phyloP scores from a whole-genome alignment of 2,888 invertebrate genomes.

The Ophion ventricosus region DNA sequence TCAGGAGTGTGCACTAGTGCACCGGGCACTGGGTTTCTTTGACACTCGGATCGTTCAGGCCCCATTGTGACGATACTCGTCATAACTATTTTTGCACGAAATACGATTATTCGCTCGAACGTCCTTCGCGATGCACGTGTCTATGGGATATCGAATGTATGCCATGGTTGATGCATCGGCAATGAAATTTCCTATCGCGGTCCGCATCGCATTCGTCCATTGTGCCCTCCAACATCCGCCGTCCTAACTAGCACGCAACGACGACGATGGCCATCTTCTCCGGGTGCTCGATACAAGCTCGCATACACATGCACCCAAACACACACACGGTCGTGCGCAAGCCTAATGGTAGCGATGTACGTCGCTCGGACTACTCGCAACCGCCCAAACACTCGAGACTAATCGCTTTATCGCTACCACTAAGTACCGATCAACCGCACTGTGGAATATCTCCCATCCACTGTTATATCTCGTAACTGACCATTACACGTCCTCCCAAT shows the following conservation, averaged over 20 bases:
- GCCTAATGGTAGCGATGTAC: conserved; percentile 42
- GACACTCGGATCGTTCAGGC: conserved; percentile 44
- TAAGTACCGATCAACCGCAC: conserved; percentile 58
- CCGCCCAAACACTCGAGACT: conserved; percentile 60
- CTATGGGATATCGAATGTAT: conserved; percentile 26
- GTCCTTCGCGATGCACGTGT: conserved; percentile 6
- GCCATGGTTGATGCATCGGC: conserved; percentile 44
- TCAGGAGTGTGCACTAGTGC: no score
- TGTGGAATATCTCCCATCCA: conserved; percentile 55
- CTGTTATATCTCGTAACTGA: conserved; percentile 38
- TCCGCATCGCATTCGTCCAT: conserved; percentile 20
- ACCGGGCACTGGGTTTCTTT: no score
- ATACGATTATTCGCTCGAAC: conserved; percentile 51
- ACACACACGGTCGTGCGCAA: no score
- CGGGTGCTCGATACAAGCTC: not conserved
- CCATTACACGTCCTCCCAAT: conserved; percentile 45
- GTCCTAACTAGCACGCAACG: conserved; percentile 43
- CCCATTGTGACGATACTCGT: conserved; percentile 56
- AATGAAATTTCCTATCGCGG: conserved; percentile 55
- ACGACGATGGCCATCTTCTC: conserved; percentile 54
- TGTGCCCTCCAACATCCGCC: conserved; percentile 26
- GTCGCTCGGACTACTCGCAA: conserved; percentile 58
- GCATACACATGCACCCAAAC: not conserved
- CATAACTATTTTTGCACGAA: conserved; percentile 40
- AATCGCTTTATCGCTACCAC: conserved; percentile 65